phyloP scores from a whole-genome alignment of 2,797 vertebrate genomes.

The Chelmon rostratus region DNA sequence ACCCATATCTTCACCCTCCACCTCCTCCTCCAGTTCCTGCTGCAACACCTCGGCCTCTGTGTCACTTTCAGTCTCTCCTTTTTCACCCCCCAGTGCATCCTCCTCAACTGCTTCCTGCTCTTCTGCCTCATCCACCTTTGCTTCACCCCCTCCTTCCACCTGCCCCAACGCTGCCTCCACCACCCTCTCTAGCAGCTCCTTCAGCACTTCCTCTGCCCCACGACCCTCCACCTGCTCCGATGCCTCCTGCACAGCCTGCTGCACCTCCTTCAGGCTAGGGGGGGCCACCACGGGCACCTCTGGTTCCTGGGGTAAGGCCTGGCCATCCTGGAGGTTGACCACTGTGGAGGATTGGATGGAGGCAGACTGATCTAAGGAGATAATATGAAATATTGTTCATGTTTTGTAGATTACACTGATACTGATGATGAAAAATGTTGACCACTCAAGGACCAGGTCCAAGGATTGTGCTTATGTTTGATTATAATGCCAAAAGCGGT shows the following conservation, averaged over 20 bases:
- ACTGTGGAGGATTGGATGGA: constrained; percentile 57
- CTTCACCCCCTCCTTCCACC: constrained; percentile 53
- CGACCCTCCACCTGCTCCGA: constrained; percentile 76
- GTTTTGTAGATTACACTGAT: constrained; percentile 2
- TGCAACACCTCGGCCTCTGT: constrained; percentile 41
- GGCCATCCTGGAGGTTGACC: constrained; percentile 49
- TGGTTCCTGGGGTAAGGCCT: constrained; percentile 36
- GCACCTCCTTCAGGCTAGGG: constrained; percentile 80
- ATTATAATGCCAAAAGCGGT: background rate
- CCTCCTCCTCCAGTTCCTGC: constrained; percentile 30
- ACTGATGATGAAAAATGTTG: background rate
- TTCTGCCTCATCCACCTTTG: constrained; percentile 42
- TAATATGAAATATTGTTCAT: background rate
- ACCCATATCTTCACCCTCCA: constrained; percentile 23
- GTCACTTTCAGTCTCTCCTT: constrained; percentile 33
- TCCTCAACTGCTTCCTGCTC: constrained; percentile 33
- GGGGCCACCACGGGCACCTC: constrained; percentile 63
- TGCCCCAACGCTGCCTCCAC: constrained; percentile 75
- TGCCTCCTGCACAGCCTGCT: constrained; percentile 81
- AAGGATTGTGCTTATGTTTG: background rate
- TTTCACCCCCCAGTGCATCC: constrained; percentile 2
- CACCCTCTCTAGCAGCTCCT: constrained; percentile 80
- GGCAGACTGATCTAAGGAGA: constrained; percentile 58
- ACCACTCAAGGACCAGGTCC: background rate
- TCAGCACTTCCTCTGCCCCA: constrained; percentile 75